These are phyloP conservation scores for Phoebastria nigripes DNA, from an alignment of 2,797 vertebrate genomes.

Conservation along the genomic window DNA sequence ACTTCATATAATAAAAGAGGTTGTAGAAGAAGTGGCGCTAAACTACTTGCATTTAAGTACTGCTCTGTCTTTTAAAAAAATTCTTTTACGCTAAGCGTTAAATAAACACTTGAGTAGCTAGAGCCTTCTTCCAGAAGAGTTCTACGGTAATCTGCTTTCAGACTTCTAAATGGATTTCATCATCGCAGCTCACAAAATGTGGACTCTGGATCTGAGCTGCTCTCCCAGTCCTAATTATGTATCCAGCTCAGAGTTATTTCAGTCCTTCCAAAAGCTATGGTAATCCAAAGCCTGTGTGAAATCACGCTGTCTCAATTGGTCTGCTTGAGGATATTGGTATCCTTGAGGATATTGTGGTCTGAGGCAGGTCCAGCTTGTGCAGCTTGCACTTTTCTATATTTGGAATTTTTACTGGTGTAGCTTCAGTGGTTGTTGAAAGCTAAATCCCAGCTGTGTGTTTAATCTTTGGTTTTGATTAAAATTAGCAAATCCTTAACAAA, in stretches of 20 bases:
- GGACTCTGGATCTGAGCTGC: not conserved
- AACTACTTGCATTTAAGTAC: not conserved
- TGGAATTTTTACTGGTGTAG: not conserved
- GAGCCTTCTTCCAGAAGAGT: not conserved
- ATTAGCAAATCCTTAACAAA: not conserved
- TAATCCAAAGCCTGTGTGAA: not conserved
- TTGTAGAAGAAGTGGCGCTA: not conserved
- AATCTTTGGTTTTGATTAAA: not conserved
- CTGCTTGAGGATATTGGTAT: not conserved
- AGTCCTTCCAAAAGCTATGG: not conserved
- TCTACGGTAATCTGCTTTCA: not conserved
- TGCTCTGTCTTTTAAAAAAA: not conserved
- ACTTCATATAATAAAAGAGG: accelerated
- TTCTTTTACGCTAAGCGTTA: not conserved
- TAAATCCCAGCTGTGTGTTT: not conserved
- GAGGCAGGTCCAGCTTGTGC: not conserved
- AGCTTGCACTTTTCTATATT: not conserved
- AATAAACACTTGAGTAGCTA: not conserved
- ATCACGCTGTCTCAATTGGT: not conserved
- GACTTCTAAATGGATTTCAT: not conserved
- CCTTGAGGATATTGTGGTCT: not conserved
- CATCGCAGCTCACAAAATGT: not conserved
- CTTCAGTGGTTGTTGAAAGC: not conserved
- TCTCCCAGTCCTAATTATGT: not conserved
- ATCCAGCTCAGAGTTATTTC: not conserved